These are phyloP conservation scores for Eledona agricola DNA, from an alignment of 2,888 invertebrate species.

Conservation along the genomic window DNA sequence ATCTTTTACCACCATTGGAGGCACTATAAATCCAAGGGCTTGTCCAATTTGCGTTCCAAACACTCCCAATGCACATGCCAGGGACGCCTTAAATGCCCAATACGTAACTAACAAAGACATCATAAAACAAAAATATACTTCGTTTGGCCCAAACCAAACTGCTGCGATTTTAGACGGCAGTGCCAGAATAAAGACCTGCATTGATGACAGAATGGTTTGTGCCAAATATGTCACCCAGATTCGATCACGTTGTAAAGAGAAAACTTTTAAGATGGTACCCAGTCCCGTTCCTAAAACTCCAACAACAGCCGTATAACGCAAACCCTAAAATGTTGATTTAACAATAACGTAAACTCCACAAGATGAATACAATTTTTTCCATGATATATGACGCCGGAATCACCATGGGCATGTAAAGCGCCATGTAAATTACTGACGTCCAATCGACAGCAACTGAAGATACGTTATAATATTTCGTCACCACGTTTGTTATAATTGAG, in stretches of 20 bases:
- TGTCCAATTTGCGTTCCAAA: conserved; percentile 79
- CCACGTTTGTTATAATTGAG: conserved; percentile 86
- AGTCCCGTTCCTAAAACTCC: conserved; percentile 84
- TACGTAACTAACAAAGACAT: too few species aligned
- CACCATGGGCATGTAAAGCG: conserved; percentile 92
- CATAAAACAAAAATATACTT: conserved; percentile 67
- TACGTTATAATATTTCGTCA: conserved; percentile 78
- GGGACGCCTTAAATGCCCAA: conserved; percentile 62
- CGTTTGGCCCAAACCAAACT: conserved; percentile 94
- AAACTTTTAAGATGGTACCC: conserved; percentile 90
- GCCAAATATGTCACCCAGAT: conserved; percentile 88
- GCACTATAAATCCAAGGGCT: conserved; percentile 75
- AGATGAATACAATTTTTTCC: conserved; percentile 82
- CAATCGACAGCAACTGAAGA: conserved; percentile 81
- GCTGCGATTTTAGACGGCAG: conserved; percentile 91
- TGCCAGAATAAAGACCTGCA: conserved; percentile 90
- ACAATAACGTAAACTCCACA: neutral
- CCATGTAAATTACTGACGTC: conserved; percentile 97
- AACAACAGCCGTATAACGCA: conserved; percentile 80
- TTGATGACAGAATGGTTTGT: conserved; percentile 84
- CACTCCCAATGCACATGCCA: conserved; percentile 76
- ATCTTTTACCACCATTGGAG: conserved; percentile 66
- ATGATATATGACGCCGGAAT: conserved; percentile 95
- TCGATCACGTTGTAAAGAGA: conserved; percentile 80
- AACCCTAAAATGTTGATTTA: conserved; percentile 69